These are phyloP conservation scores for Hippocampus barbouri DNA, from an alignment of 2,113 vertebrate species.

Conservation along the genomic window DNA sequence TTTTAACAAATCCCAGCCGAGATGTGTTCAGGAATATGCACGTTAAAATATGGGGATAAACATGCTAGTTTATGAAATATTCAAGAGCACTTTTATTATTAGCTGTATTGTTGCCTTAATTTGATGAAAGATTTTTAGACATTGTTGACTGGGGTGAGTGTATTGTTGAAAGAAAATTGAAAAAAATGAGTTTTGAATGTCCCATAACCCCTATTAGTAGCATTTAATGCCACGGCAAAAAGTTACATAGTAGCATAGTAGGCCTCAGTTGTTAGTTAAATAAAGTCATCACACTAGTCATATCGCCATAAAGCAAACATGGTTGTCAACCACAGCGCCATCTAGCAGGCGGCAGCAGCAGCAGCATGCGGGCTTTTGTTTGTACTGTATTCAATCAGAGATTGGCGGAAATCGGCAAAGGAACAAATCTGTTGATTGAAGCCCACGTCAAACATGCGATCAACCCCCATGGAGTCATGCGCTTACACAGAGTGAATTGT, in stretches of 20 bases:
- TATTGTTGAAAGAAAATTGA: neutral
- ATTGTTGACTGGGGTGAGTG: neutral
- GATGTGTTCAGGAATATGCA: neutral
- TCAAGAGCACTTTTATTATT: neutral
- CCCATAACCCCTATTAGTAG: too few species aligned
- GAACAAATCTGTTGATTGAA: slow-evolving; percentile 43
- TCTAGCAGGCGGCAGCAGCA: slow-evolving; percentile 38
- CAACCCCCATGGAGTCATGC: slow-evolving; percentile 56
- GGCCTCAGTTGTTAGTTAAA: too few species aligned
- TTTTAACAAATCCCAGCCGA: neutral
- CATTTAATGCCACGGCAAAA: neutral
- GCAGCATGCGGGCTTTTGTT: slow-evolving; percentile 14
- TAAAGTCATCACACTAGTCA: neutral
- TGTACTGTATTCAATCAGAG: slow-evolving; percentile 13
- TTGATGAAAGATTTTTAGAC: neutral
- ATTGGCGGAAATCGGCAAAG: slow-evolving; percentile 45
- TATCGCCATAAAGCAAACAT: neutral
- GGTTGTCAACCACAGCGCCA: neutral
- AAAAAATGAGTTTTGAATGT: too few species aligned
- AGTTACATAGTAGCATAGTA: neutral
- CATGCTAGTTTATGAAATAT: slow-evolving; percentile 10
- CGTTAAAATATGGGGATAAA: slow-evolving; percentile 12
- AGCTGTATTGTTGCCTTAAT: neutral
- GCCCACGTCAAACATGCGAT: slow-evolving; percentile 54
- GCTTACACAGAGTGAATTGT: slow-evolving; percentile 35